Evolutionary conservation across 2,888 invertebrate species (phyloP), one percentile per base, ranked within the genome.

Genomic region (Tetropium fuscum): DNA sequence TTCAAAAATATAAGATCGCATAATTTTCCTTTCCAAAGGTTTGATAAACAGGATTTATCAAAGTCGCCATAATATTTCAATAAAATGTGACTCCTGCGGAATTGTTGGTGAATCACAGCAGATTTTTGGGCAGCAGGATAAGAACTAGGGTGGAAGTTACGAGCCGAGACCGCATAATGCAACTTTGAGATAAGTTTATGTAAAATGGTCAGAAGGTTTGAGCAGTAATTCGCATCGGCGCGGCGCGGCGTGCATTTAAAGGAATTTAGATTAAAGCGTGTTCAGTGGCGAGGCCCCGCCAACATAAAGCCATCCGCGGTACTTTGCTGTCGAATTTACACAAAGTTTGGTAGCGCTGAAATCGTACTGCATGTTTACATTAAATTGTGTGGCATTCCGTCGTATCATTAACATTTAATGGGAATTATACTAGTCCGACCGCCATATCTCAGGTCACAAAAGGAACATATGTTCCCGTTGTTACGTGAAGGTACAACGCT

Each of bases 341-440:
- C 73, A 75, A 76, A 77, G 70, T 78, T 77, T 72, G 74, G 76
- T 72, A 73, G 71, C 71, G 63, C 68, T 69, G 75, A 74, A 75
- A 74, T 74, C 72, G 75, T 74, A 73, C 73, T 68, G 72, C 75
- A 71, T 76, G 76, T 78, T 76, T 74, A 77, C 78, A 77, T 79
- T 76, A 78, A 80, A 77, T 78, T 78, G 79, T 78, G 78, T 77
- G 77, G 78, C 78, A 79, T 78, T 78, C 78, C 77, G 72, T 76
- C 73, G 80, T 76, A 78, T 77, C 79, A 80, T 80, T 81, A 81
- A 80, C 80, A 80, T 81, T 80, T 80, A 80, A 80, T 80, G 79
- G 77, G 78, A 80, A 76, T 80, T 79, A 79, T 80, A 74, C 71
- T 70, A 66, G 70, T 65, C 64, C 68, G 60, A 58, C 67, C 68